phyloP scores from a whole-genome alignment of 2,888 invertebrate species.

The Pelosia muscerda region DNA sequence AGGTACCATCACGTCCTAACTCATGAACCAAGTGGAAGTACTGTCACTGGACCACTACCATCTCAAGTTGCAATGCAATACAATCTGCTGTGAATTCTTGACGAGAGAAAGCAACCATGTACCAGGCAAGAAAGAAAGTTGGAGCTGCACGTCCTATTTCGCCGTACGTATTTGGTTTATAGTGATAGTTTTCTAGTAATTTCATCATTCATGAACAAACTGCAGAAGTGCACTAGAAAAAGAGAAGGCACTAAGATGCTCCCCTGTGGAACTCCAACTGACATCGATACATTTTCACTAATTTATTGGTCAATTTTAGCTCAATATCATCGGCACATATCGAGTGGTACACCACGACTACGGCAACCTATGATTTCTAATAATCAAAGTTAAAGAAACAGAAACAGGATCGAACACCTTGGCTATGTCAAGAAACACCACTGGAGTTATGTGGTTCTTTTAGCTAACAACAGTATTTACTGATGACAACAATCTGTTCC shows the following conservation, averaged over 20 bases:
- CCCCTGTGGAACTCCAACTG: neutral
- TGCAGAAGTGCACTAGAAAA: neutral
- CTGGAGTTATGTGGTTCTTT: neutral
- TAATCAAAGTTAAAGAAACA: neutral
- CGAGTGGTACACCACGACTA: neutral
- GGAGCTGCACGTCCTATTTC: too few species aligned
- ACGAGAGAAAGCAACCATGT: too few species aligned
- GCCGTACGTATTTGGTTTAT: too few species aligned
- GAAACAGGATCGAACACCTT: neutral
- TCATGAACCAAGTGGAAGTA: too few species aligned
- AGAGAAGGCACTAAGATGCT: neutral
- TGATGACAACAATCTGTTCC: too few species aligned
- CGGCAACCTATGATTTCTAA: neutral
- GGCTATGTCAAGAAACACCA: neutral
- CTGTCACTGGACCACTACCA: too few species aligned
- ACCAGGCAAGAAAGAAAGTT: too few species aligned
- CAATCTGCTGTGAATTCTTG: too few species aligned
- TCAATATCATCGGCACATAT: neutral
- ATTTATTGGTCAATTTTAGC: neutral
- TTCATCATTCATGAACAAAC: too few species aligned
- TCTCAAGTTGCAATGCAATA: too few species aligned
- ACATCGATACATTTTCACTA: neutral
- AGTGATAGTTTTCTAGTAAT: too few species aligned
- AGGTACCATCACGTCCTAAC: too few species aligned
- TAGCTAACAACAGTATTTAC: neutral